phyloP scores from a whole-genome alignment of 2,888 invertebrate genomes.

The Spisula solida region DNA sequence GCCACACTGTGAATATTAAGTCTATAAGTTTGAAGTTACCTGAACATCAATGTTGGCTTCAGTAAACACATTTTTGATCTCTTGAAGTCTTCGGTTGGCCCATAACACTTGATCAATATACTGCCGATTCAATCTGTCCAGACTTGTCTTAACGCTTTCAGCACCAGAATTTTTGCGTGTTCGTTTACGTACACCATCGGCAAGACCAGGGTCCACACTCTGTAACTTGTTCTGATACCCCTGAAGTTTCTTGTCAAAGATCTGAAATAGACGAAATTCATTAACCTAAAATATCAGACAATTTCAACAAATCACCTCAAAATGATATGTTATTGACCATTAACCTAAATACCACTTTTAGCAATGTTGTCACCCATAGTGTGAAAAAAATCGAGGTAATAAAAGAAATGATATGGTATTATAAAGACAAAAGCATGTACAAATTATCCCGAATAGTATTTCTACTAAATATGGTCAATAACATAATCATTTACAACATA shows the following conservation, averaged over 20 bases:
- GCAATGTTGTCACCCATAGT: background rate
- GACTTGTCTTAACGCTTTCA: slow-evolving; percentile 92
- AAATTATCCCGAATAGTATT: too few relatives aligned
- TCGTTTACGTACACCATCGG: slow-evolving; percentile 76
- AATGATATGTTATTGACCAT: background rate
- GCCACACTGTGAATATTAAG: too few relatives aligned
- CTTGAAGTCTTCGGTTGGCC: slow-evolving; percentile 87
- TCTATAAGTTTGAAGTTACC: slow-evolving; percentile 89
- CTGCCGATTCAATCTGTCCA: slow-evolving; percentile 94
- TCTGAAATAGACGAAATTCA: slow-evolving; percentile 71
- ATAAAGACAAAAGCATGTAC: too few relatives aligned
- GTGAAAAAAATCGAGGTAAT: too few relatives aligned
- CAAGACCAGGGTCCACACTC: slow-evolving; percentile 75
- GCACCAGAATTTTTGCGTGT: slow-evolving; percentile 89
- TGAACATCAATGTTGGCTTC: slow-evolving; percentile 89
- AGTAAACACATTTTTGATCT: slow-evolving; percentile 89
- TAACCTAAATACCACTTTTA: background rate
- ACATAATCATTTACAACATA: background rate
- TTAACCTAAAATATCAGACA: background rate
- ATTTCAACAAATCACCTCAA: background rate
- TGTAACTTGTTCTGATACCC: slow-evolving; percentile 94
- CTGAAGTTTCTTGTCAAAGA: slow-evolving; percentile 90
- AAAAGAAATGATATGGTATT: too few relatives aligned
- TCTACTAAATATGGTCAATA: background rate
- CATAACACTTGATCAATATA: slow-evolving; percentile 90